A percentile compares a stretch with the other conserved stretches of the same genome.
Evolutionary conservation across 2,797 vertebrate genomes (phyloP).

Genomic region (Ctenopoma kingsleyae): DNA sequence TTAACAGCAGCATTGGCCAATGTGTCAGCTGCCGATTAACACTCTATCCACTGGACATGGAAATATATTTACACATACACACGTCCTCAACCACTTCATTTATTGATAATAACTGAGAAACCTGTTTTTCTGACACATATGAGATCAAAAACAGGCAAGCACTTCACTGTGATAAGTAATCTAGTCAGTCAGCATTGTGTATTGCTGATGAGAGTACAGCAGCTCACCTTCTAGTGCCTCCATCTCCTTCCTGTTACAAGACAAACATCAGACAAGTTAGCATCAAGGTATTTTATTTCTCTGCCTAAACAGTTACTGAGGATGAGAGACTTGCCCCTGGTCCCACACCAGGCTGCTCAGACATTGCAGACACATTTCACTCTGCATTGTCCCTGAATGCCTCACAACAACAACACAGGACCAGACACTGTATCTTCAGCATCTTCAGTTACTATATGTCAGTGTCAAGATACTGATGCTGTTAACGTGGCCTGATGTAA

Average conservation of each 20-base stretch:
- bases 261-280: slow-evolving; percentile 23
- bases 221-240: slow-evolving; percentile 93
- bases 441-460: no score
- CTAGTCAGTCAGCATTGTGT: no score
- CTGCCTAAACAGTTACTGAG: not conserved
- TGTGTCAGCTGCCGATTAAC: not conserved
- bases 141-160: not conserved
- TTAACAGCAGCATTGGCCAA: not conserved
- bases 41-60: not conserved
- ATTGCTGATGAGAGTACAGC: not conserved
- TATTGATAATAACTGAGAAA: not conserved
- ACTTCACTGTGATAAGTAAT: not conserved
- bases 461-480: no score
- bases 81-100: not conserved
- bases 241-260: slow-evolving; percentile 89
- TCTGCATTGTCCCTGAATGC: no score
- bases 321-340: no score
- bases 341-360: no score
- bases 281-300: not conserved
- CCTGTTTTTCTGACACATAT: not conserved
- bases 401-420: no score
- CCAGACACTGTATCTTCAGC: no score
- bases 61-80: not conserved
- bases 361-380: no score
- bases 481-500: no score